These are phyloP conservation scores for Dromiciops gliroides DNA, from an alignment of 2,113 vertebrate genomes.

Conservation along the genomic window DNA sequence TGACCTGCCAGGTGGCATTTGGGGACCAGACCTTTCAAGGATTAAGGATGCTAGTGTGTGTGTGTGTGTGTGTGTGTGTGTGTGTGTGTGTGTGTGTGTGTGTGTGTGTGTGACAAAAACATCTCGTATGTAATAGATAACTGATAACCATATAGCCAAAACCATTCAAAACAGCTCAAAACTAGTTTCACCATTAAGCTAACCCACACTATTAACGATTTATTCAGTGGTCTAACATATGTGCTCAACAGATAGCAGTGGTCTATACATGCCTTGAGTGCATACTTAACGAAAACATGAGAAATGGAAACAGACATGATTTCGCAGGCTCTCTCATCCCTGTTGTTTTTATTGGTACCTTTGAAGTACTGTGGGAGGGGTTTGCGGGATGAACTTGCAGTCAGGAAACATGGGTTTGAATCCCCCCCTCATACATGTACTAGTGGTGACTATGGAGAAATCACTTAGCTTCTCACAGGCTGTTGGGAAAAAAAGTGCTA, in stretches of 20 bases:
- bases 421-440: background rate
- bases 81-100: constrained; percentile 41
- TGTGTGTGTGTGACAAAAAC: constrained; percentile 24
- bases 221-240: background rate
- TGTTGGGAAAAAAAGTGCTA: too few species aligned
- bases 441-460: background rate
- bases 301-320: background rate
- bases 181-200: background rate
- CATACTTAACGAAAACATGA: background rate
- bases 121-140: constrained; percentile 15
- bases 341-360: background rate
- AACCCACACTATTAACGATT: background rate
- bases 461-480: background rate
- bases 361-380: background rate
- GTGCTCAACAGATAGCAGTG: constrained; percentile 2
- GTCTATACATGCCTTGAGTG: background rate
- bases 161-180: background rate
- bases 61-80: constrained; percentile 41
- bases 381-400: background rate
- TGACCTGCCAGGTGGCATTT: constrained; percentile 65
- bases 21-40: constrained; percentile 49
- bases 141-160: background rate
- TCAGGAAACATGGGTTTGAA: background rate
- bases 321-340: background rate
- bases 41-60: constrained; percentile 50